Evolutionary conservation across 2,797 vertebrate species (phyloP), one percentile per base, ranked within the genome.

Genomic region (Siniperca obscura): DNA sequence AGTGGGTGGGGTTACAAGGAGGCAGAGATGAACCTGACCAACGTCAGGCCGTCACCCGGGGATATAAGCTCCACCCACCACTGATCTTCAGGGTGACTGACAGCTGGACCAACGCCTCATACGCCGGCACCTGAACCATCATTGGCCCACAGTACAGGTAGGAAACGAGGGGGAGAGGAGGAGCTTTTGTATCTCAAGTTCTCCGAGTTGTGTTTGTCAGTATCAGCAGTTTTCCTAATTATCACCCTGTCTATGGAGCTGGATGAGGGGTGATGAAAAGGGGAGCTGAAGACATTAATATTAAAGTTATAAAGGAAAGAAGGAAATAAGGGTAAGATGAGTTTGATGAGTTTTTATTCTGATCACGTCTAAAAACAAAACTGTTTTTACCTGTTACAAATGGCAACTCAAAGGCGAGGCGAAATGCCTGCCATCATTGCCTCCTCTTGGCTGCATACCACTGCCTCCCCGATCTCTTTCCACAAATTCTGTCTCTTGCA

Each of bases 1-100:
- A 86, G 84, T 85, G 92, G 90, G 93, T 57, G 68, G 90, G 75
- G 86, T 87, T 85, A 93, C 85, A 86, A 80, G 90, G 91, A 93
- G 85, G 91, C 83, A 81, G 94, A 93, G 92, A 96, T 96, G 96
- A 94, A 93, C 90, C 76, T 93, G 92, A 95, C 87, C 89, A 93
- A 95, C 80, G 87, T 90, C 86, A 92, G 93, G 83, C 89, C 90
- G 86, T 93, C 91, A 88, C 94, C 93, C 52, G 89, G 94, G 93
- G 92, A 94, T 91, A 90, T 90, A 91, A 87, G 83, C 86, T 93
- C 88, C 92, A 55, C 80, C 83, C 86, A 91, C 77, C 87, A 94
- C 80, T 96, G 92, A 95, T 93, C 91, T 90, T 91, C 87, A 92
- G 91, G 92, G 89, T 89, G 89, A 93, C 87, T 82, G 89, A 89